These are phyloP conservation scores for Phytoseiulus persimilis DNA, from an alignment of 2,888 invertebrate genomes.

Conservation along the genomic window DNA sequence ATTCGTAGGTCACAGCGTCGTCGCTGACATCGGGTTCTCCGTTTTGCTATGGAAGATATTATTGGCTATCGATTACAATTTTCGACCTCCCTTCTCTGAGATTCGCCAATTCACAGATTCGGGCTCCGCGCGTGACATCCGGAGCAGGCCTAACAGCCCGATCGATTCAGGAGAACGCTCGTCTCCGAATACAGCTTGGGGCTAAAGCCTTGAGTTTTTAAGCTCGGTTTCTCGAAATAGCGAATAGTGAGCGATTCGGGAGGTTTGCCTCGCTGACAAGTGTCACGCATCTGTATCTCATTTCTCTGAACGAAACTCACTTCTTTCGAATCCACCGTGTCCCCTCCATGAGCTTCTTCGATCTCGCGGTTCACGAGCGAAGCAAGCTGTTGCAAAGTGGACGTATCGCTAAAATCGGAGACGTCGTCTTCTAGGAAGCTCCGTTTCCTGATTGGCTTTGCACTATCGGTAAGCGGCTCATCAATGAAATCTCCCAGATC, in stretches of 20 bases:
- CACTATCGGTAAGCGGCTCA: background rate
- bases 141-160: too few species aligned
- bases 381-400: background rate
- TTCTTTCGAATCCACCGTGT: background rate
- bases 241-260: too few species aligned
- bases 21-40: constrained; percentile 43
- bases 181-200: too few species aligned
- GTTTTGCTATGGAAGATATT: background rate
- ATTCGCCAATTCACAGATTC: too few species aligned
- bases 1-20: constrained; percentile 41
- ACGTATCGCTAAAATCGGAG: background rate
- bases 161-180: too few species aligned
- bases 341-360: background rate
- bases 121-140: too few species aligned
- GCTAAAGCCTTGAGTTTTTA: too few species aligned
- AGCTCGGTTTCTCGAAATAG: too few species aligned
- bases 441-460: background rate
- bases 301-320: background rate
- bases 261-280: too few species aligned
- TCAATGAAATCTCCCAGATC: background rate
- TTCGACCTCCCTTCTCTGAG: too few species aligned
- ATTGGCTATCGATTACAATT: too few species aligned
- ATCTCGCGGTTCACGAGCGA: background rate
- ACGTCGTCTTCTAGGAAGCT: background rate
- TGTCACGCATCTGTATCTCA: too few species aligned